Base-by-base conservation (phyloP, 1,140 invertebrate species). In the Drosophila lacertosa region DNA sequence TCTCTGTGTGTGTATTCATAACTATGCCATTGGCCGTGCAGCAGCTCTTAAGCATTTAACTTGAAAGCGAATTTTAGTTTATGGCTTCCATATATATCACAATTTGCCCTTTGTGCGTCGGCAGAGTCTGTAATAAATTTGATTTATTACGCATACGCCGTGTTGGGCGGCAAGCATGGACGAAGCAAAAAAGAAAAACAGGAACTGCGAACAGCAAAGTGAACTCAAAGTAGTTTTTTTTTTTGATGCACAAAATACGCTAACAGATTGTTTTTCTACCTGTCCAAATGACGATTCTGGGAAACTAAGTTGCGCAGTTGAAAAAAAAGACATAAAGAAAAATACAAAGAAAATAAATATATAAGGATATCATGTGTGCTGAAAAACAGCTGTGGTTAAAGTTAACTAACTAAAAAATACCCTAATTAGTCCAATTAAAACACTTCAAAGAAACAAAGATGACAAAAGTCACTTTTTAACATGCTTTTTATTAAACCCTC, bases 111-210 rank as follows among this genome's bases (percentile, higher is more conserved):
- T 18, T 29, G 53, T 40, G 24, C 32, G 55, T 48, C 64, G 44
- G 35, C 44, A 32, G 51, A 24, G 24, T 26, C 22, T 42, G 57
- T 37, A 60, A 67, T 67, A 67, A 67, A 60, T 44, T 32, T 51
- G 55, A 60, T 67, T 67, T 67, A 67, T 67, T 35, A 35, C 45
- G 29, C 37, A 67, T 60, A 51, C 64, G 45, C 32, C 18, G 32
- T 47, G 54, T 16, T 63, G 35, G 13, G 33, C 5, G 15, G n/a
- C n/a, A n/a, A n/a, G n/a, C n/a, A n/a, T n/a, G n/a, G n/a, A n/a
- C n/a, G n/a, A n/a, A n/a, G n/a, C n/a, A n/a, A n/a, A n/a, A n/a
- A n/a, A n/a, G n/a, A 11, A 22, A 47, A 47, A 47, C n/a, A n/a
- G n/a, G n/a, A 47, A 26, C 11, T 2, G 13, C 2, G 11, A 47